Percentiles rank a stretch among this genome's conserved stretches.
These are phyloP conservation scores for Parambassis ranga DNA, from an alignment of 2,797 vertebrate genomes.

Conservation along the genomic window DNA sequence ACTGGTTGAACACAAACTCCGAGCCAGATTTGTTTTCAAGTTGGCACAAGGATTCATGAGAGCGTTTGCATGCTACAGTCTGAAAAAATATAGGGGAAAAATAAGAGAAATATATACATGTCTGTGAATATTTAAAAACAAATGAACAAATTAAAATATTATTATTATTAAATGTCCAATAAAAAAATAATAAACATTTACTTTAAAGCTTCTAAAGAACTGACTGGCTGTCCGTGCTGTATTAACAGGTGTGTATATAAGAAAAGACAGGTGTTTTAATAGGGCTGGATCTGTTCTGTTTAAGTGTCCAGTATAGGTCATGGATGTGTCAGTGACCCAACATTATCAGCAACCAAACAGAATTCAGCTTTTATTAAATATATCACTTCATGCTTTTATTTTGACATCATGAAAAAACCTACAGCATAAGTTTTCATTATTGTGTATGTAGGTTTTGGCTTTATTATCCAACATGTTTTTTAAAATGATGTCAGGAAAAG, in stretches of 20 bases:
- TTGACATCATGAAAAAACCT: neutral
- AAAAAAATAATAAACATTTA: no score
- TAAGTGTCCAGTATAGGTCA: neutral
- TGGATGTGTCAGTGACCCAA: neutral
- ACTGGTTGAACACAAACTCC: conserved; percentile 53
- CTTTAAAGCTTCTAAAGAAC: no score
- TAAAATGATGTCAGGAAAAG: no score
- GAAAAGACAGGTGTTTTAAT: no score
- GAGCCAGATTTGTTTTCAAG: conserved; percentile 36
- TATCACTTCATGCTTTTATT: neutral
- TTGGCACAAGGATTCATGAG: conserved; percentile 31
- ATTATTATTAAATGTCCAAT: no score
- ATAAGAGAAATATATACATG: neutral
- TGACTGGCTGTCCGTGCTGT: no score
- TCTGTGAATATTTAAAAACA: no score
- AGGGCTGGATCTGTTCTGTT: neutral
- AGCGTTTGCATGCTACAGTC: no score
- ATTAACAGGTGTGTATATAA: no score
- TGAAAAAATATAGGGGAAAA: neutral
- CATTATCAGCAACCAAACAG: neutral
- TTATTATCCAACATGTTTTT: no score
- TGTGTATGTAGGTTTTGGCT: neutral
- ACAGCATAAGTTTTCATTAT: no score
- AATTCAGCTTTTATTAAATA: neutral
- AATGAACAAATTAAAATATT: no score